Conservation (phyloP, 2,888 invertebrate species). For the Galerucella nymphaeae region DNA sequence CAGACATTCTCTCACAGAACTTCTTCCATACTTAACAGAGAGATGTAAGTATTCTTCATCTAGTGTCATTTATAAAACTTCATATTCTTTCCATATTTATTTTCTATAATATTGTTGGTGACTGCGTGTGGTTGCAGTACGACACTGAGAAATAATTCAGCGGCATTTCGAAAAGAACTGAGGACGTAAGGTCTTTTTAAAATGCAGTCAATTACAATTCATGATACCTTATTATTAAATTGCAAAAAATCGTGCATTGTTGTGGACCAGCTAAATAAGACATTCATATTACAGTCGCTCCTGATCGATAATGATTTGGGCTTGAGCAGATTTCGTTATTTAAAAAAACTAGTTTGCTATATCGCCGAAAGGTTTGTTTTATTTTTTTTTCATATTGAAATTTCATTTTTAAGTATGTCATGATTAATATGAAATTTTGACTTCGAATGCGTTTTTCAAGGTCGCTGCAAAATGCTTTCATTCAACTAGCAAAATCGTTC, state of each 20-base stretch:
- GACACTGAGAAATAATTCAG: conserved; percentile 40
- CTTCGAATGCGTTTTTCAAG: conserved; percentile 46
- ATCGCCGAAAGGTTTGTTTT: conserved; percentile 48
- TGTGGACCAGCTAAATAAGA: conserved; percentile 47
- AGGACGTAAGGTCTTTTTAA: conserved; percentile 51
- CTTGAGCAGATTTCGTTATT: conserved; percentile 49
- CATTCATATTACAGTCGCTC: conserved; percentile 16
- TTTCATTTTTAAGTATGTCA: conserved; percentile 52
- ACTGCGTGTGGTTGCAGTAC: conserved; percentile 2
- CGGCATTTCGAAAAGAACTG: conserved; percentile 43
- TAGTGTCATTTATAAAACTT: too few relatives aligned
- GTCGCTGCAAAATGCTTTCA: conserved; percentile 28
- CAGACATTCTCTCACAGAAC: too few relatives aligned
- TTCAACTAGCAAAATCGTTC: background rate
- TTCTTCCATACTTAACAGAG: too few relatives aligned
- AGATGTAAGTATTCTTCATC: too few relatives aligned
- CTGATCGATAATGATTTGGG: conserved; percentile 34
- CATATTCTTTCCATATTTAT: too few relatives aligned
- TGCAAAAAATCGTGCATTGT: conserved; percentile 53
- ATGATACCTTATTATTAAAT: conserved; percentile 56
- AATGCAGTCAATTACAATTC: conserved; percentile 55
- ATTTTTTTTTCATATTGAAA: conserved; percentile 50
- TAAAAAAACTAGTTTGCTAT: conserved; percentile 51
- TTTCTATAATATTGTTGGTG: background rate
- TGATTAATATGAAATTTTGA: conserved; percentile 51